phyloP scores from a whole-genome alignment of 2,888 invertebrate species.

The Epinotia nisella region DNA sequence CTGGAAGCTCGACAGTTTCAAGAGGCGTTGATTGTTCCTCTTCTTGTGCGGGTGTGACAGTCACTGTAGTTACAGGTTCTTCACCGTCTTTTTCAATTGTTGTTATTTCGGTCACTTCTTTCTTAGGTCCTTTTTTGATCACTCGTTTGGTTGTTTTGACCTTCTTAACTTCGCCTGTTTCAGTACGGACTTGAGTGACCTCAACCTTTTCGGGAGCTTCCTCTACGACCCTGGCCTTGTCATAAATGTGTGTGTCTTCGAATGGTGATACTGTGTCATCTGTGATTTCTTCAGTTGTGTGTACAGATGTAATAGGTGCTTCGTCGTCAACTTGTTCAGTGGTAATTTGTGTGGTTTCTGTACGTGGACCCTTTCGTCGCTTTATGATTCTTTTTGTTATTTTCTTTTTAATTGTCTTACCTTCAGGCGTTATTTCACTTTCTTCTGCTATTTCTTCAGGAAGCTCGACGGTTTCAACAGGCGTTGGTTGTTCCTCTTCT shows the following conservation, averaged over 20 bases:
- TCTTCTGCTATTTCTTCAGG: conserved; percentile 59
- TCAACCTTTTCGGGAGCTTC: conserved; percentile 49
- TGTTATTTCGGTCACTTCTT: conserved; percentile 67
- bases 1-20: neutral
- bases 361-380: conserved; percentile 63
- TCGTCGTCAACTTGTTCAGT: conserved; percentile 52
- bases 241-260: conserved; percentile 52
- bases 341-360: conserved; percentile 49
- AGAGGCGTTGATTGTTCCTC: conserved; percentile 55
- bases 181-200: conserved; percentile 50
- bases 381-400: conserved; percentile 63
- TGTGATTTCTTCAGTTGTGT: conserved; percentile 51
- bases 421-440: conserved; percentile 53
- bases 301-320: conserved; percentile 6
- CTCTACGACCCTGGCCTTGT: conserved; percentile 51
- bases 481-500: neutral
- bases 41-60: conserved; percentile 41
- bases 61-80: conserved; percentile 32
- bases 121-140: conserved; percentile 15
- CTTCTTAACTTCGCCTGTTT: conserved; percentile 49
- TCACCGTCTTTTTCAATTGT: conserved; percentile 53
- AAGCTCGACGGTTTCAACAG: neutral
- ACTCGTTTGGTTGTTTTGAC: conserved; percentile 52
- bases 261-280: conserved; percentile 50
- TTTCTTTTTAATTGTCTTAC: conserved; percentile 55